Evolutionary conservation across 2,113 vertebrate genomes (phyloP), one percentile per base, ranked within the genome.

Genomic region (Perccottus glenii): DNA sequence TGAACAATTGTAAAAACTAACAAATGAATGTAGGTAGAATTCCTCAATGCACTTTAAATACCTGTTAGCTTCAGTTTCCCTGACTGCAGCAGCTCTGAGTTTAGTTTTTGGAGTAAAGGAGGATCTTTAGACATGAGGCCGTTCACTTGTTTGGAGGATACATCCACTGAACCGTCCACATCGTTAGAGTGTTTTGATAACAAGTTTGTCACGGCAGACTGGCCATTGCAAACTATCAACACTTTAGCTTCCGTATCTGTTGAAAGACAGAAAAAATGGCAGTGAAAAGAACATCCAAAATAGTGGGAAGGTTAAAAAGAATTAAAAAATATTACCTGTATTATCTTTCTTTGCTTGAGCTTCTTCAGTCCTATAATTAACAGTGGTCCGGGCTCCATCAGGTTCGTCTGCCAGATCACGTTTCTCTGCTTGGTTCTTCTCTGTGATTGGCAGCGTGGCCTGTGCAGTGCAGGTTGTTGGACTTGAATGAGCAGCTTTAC

Each of bases 11-110:
- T 11, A 6, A 50, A 50, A 50, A 50, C 9, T 4, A 27, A 10
- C 3, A 50, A 46, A 11, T 12, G 11, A 10, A 46, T 46, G 44
- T 4, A 14, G 44, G 44, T 46, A 1, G 8, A 40, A 40, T 40
- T 40, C 38, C 38, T 40, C 8, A 14, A 12, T 46, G 44, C 11
- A 46, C 12, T 11, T 10, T 11, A 11, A 46, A 73, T 75, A 83
- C 93, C 92, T 85, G 87, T 90, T 62, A 94, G 69, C 78, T 85
- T 86, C 4, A 94, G 83, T 58, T 87, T 89, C 50, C 93, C 93
- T 1, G 92, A 94, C 36, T 89, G 88, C 46, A 95, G 88, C 44
- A 95, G 84, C 8, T 89, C 86, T 32, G 87, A 42, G 49, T 94
- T 82, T 51, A 94, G 70, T 12, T 94, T 90, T 60, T 85, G 82